Conservation (phyloP, 2,888 invertebrate genomes). For the Melieria omissa region DNA sequence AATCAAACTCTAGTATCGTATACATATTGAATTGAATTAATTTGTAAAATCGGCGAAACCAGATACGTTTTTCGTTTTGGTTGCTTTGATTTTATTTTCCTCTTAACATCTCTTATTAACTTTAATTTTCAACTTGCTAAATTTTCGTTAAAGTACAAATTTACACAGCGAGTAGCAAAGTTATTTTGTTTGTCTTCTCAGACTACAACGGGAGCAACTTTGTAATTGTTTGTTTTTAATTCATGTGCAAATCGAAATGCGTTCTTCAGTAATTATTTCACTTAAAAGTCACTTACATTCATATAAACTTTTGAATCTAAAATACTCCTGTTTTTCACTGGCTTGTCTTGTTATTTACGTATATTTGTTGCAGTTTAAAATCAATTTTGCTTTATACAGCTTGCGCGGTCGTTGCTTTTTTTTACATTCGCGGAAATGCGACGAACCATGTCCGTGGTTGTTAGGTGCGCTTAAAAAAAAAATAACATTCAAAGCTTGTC, state of each 20-base stretch:
- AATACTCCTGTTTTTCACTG: constrained; percentile 47
- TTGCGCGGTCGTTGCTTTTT: too few species aligned
- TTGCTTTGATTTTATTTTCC: neutral
- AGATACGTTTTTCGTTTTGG: constrained; percentile 20
- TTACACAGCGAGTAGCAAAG: too few species aligned
- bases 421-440: too few species aligned
- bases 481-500: too few species aligned
- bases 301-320: constrained; percentile 5
- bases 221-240: constrained; percentile 16
- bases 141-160: too few species aligned
- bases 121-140: neutral
- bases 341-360: constrained; percentile 58
- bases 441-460: too few species aligned
- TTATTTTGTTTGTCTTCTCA: constrained; percentile 1
- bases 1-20: constrained; percentile 58
- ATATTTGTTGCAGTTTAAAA: constrained; percentile 61
- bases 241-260: too few species aligned
- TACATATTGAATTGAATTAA: constrained; percentile 62
- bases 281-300: too few species aligned
- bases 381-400: too few species aligned
- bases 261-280: too few species aligned
- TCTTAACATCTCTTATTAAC: neutral
- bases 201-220: neutral
- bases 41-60: constrained; percentile 30
- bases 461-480: too few species aligned